phyloP scores from a whole-genome alignment of 2,113 vertebrate species.

The Syngnathus typhle region DNA sequence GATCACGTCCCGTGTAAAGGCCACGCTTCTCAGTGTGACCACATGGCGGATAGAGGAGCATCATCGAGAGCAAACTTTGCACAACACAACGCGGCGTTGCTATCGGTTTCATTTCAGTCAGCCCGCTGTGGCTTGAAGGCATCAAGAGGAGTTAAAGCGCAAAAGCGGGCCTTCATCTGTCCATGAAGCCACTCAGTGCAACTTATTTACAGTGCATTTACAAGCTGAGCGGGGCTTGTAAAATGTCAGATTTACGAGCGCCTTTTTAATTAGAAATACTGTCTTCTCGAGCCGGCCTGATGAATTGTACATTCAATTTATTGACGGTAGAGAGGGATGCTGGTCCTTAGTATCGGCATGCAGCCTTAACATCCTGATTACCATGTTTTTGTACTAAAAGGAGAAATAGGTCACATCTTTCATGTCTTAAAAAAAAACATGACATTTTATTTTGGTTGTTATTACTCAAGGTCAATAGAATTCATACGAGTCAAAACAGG shows the following conservation, averaged over 20 bases:
- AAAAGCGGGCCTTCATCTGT: slow-evolving; percentile 43
- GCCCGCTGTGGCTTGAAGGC: slow-evolving; percentile 20
- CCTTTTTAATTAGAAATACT: slow-evolving; percentile 84
- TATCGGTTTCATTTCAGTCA: slow-evolving; percentile 20
- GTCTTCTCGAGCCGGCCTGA: slow-evolving; percentile 66
- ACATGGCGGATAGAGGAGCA: not conserved
- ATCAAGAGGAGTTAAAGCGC: slow-evolving; percentile 42
- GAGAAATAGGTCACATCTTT: not conserved
- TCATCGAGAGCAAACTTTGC: not conserved
- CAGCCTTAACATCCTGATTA: slow-evolving; percentile 31
- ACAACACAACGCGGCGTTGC: not conserved
- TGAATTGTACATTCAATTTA: slow-evolving; percentile 72
- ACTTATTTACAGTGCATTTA: slow-evolving; percentile 63
- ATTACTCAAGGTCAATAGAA: not conserved
- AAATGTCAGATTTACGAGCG: slow-evolving; percentile 76
- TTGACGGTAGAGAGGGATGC: slow-evolving; percentile 47
- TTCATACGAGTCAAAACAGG: not conserved
- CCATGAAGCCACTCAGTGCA: slow-evolving; percentile 49
- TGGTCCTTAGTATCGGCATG: slow-evolving; percentile 49
- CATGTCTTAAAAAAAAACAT: not conserved
- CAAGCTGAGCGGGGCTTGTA: slow-evolving; percentile 65
- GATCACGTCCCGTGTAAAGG: not conserved
- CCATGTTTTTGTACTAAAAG: not conserved
- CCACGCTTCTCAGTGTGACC: not conserved
- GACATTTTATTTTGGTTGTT: not conserved